phyloP scores from a whole-genome alignment of 2,113 vertebrate genomes.

The Pluvianellus socialis region DNA sequence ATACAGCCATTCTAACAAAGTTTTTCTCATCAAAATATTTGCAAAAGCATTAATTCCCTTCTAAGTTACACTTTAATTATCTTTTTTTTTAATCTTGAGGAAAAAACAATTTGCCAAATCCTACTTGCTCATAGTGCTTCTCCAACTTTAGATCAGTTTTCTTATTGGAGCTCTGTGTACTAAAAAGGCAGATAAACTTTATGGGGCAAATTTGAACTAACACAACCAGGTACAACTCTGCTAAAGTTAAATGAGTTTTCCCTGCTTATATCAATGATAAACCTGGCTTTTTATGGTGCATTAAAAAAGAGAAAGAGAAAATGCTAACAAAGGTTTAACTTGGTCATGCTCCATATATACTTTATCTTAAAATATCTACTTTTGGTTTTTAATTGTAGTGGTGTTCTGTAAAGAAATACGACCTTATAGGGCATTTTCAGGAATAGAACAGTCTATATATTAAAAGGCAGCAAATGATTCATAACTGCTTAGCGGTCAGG shows the following conservation, averaged over 20 bases:
- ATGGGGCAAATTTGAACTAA: conserved; percentile 7
- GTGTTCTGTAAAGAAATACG: conserved; percentile 82
- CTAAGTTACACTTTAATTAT: background rate
- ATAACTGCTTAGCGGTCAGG: conserved; percentile 83
- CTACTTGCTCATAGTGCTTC: background rate
- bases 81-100: background rate
- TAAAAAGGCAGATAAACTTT: conserved; percentile 54
- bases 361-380: conserved; percentile 65
- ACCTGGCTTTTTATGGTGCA: background rate
- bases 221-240: background rate
- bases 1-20: background rate
- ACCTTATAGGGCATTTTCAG: conserved; percentile 86
- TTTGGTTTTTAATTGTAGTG: conserved; percentile 75
- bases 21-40: background rate
- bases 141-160: background rate
- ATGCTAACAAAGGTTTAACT: conserved; percentile 38
- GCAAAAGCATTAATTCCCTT: background rate
- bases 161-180: conserved; percentile 23
- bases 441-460: conserved; percentile 87
- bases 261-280: background rate
- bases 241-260: background rate
- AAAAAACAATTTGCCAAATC: background rate
- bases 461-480: conserved; percentile 94
- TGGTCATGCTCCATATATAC: background rate
- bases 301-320: background rate